Conservation (phyloP, 1,140 invertebrate species). For the Heliothis virescens region DNA sequence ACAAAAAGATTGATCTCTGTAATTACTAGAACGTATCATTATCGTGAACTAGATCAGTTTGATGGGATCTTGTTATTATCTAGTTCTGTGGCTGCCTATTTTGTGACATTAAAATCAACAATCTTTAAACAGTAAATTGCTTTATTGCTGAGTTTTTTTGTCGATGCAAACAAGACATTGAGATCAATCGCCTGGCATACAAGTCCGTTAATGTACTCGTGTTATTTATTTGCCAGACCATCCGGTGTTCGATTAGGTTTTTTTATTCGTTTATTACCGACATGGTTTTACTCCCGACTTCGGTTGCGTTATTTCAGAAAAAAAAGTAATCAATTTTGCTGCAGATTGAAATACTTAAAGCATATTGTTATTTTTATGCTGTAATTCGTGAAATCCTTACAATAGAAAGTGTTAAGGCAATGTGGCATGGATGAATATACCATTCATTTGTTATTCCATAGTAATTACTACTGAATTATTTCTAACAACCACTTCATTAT, state of each 20-base stretch:
- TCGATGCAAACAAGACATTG: slow-evolving; percentile 34
- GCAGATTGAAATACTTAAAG: too few relatives aligned
- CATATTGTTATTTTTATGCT: too few relatives aligned
- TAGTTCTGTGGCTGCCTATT: slow-evolving; percentile 30
- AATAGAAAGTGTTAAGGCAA: too few relatives aligned
- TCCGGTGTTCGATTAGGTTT: slow-evolving; percentile 39
- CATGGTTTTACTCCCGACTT: slow-evolving; percentile 1
- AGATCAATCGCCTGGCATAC: slow-evolving; percentile 40
- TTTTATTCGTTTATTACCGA: slow-evolving; percentile 29
- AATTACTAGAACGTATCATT: slow-evolving; percentile 47
- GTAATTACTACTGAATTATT: too few relatives aligned
- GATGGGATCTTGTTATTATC: slow-evolving; percentile 37
- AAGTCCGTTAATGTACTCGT: slow-evolving; percentile 40
- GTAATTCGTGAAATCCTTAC: too few relatives aligned
- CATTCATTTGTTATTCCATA: too few relatives aligned
- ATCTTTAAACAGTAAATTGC: slow-evolving; percentile 44
- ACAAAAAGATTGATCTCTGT: slow-evolving; percentile 36
- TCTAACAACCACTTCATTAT: background rate
- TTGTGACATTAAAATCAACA: slow-evolving; percentile 48
- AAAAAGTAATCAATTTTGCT: background rate
- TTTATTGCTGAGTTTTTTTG: slow-evolving; percentile 40
- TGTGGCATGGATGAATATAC: too few relatives aligned
- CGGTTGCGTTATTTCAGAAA: background rate
- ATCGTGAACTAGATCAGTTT: slow-evolving; percentile 39
- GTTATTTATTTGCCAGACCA: slow-evolving; percentile 45